Conservation (phyloP, 2,113 vertebrate species). For the Phylloscopus trochilus region DNA sequence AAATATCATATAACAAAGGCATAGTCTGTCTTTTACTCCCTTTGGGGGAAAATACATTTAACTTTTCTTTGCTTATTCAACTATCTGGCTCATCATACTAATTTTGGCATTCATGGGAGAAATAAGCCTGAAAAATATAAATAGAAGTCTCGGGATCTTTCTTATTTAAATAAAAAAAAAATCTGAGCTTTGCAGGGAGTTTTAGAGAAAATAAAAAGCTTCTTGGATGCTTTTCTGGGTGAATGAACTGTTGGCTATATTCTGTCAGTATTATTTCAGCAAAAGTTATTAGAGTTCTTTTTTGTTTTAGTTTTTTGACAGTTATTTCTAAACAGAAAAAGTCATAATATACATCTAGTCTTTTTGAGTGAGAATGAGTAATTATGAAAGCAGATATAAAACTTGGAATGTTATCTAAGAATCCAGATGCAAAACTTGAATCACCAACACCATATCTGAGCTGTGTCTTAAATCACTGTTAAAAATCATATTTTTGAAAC, state of each 20-base stretch:
- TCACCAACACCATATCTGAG: not conserved
- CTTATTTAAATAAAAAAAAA: not conserved
- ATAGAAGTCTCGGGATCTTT: not conserved
- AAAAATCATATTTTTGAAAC: not conserved
- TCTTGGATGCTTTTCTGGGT: not conserved
- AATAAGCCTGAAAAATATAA: conserved; percentile 27
- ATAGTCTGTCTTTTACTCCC: not conserved
- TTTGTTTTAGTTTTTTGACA: not conserved
- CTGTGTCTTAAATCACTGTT: not conserved
- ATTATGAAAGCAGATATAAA: not conserved
- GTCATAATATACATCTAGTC: not conserved
- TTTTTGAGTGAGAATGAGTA: not conserved
- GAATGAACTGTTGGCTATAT: not conserved
- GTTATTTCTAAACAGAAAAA: not conserved
- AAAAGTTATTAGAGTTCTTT: not conserved
- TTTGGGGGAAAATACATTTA: conserved; percentile 7
- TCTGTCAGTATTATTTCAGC: not conserved
- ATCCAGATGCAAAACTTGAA: not conserved
- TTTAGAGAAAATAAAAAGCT: not conserved
- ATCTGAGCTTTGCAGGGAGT: not conserved
- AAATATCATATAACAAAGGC: conserved; percentile 28
- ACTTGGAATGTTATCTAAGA: not conserved
- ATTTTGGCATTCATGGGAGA: conserved; percentile 49
- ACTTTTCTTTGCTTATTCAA: not conserved
- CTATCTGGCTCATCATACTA: not conserved